Evolutionary conservation across 2,113 vertebrate species (phyloP).

Genomic region (Hystrix cristata): DNA sequence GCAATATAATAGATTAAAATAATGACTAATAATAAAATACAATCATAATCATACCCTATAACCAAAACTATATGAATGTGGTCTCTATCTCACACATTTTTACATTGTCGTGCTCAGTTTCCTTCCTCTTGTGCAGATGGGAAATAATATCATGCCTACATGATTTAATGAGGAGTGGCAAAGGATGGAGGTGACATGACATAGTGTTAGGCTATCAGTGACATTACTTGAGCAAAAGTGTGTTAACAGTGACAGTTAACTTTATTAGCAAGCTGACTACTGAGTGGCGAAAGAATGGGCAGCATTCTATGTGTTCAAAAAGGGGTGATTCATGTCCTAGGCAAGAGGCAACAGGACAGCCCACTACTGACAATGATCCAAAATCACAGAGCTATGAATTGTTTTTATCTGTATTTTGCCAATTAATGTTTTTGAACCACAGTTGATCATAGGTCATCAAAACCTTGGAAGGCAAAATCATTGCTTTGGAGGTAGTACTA

Average conservation of each 20-base stretch:
- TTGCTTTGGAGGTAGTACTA: no score
- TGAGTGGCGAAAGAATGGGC: no score
- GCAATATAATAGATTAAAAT: not conserved
- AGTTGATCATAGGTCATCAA: not conserved
- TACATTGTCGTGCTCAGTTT: not conserved
- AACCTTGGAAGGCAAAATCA: not conserved
- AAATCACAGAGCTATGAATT: not conserved
- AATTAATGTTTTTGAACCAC: not conserved
- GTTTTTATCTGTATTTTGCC: not conserved
- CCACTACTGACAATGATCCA: not conserved
- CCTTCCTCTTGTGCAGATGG: not conserved
- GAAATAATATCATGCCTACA: not conserved
- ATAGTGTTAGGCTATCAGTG: no score
- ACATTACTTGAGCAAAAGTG: not conserved
- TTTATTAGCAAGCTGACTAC: no score
- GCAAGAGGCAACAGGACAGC: no score
- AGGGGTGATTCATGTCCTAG: no score
- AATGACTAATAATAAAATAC: not conserved
- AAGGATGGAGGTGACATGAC: not conserved
- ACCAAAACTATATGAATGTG: not conserved
- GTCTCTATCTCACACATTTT: not conserved
- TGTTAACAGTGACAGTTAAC: accelerated
- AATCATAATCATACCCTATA: not conserved
- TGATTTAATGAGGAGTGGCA: no score
- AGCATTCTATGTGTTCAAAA: no score